Evolutionary conservation across 2,797 vertebrate species (phyloP).

Genomic region (Crax fasciolata): DNA sequence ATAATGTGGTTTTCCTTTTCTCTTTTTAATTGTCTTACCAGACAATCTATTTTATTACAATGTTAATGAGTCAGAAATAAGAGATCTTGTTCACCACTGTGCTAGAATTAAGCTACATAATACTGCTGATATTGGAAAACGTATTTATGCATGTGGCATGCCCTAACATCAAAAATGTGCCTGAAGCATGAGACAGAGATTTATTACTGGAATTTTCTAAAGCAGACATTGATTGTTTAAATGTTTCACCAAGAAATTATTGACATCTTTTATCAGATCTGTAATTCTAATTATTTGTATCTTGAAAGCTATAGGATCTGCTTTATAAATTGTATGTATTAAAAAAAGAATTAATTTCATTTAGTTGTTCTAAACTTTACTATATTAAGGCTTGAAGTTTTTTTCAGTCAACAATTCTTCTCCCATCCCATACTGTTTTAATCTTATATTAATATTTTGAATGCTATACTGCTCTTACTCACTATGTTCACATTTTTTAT

Average conservation of each 20-base stretch:
- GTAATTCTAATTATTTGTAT: neutral
- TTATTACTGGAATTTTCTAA: neutral
- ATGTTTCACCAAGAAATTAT: neutral
- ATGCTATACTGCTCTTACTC: neutral
- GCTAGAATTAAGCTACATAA: neutral
- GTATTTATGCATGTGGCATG: neutral
- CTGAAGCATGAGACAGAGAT: neutral
- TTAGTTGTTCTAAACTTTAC: neutral
- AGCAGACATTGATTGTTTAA: neutral
- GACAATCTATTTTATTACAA: neutral
- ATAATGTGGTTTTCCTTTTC: neutral
- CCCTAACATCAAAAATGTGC: neutral
- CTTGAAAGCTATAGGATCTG: neutral
- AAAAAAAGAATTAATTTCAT: neutral
- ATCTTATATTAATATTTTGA: neutral
- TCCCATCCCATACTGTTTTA: neutral
- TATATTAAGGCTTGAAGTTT: neutral
- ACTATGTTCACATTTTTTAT: neutral
- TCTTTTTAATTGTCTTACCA: neutral
- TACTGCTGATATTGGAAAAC: neutral
- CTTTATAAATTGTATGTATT: neutral
- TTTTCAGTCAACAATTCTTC: neutral
- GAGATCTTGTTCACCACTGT: neutral
- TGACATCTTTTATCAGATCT: neutral
- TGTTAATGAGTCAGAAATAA: neutral